Base-by-base conservation (phyloP, 1,140 invertebrate genomes). In the Drosophila simulans region DNA sequence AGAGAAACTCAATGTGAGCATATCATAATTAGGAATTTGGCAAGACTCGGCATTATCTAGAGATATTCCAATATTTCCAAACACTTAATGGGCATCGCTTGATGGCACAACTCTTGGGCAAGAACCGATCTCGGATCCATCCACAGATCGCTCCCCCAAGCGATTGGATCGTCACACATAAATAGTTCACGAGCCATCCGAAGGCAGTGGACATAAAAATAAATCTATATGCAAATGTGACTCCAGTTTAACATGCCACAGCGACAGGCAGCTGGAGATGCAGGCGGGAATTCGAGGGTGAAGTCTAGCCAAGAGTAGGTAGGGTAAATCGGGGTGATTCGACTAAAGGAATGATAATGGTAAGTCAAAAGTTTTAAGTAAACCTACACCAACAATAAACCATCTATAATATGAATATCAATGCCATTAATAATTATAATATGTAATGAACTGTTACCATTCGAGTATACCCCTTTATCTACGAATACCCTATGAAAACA, bases 201-300 rank as follows among this genome's bases (percentile, higher is more conserved):
- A 40, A n/a, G 42, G 74, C 65, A 70, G 25, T 15, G 56, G 65
- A 71, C 68, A 89, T 88, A 90, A 89, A 88, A 88, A 89, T 88
- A 90, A 88, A 88, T 88, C 84, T 58, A 80, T 90, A 88, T 88
- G 84, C 85, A 88, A 88, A 88, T 88, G 66, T 46, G 63, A 60
- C 71, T 63, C 53, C 52, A 22, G 59, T 27, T 51, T 60, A 86
- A 88, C 83, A 82, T 63, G 64, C 68, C 66, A 70, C 51, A 49
- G 35, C 25, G 15, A 48, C 48, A 46, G 40, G 34, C 45, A 49
- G 34, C 27, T 17, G 31, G 27, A 59, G 5, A 60, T 25, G 34
- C 31, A 57, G 46, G 7, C 42, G 39, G 46, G 56, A n/a, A 60
- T 42, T 42, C 25, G 34, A 53, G 39, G 48, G 25, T 39, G 49